Evolutionary conservation across 2,113 vertebrate species (phyloP).

Genomic region (Scomber japonicus): DNA sequence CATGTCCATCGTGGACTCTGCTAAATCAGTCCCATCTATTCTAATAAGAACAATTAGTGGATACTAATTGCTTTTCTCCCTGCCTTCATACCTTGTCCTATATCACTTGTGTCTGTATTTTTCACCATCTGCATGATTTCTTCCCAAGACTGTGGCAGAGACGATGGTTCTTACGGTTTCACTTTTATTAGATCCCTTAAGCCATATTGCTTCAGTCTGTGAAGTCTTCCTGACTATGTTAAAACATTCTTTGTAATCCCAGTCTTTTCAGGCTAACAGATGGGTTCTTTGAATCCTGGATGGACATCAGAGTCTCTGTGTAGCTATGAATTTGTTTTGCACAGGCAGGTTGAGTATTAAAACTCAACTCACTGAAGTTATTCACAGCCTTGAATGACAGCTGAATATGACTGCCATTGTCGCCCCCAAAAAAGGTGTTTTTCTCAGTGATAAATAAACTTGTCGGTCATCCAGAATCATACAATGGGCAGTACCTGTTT

Average conservation of each 20-base stretch:
- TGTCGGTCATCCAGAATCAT: neutral
- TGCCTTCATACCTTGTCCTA: slow-evolving; percentile 38
- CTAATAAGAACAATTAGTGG: slow-evolving; percentile 79
- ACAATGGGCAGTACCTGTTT: neutral
- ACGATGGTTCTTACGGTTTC: slow-evolving; percentile 35
- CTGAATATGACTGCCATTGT: neutral
- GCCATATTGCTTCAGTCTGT: slow-evolving; percentile 19
- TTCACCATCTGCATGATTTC: slow-evolving; percentile 26
- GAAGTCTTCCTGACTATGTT: slow-evolving; percentile 2
- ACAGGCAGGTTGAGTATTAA: neutral
- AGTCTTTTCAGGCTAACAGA: slow-evolving; percentile 47
- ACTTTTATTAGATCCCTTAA: slow-evolving; percentile 33
- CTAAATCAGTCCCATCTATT: slow-evolving; percentile 47
- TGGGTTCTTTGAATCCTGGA: slow-evolving; percentile 50
- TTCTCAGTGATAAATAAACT: neutral
- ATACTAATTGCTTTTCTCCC: slow-evolving; percentile 74
- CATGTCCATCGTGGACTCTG: slow-evolving; percentile 36
- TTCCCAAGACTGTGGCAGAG: neutral
- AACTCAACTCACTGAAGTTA: no score
- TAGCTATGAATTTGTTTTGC: slow-evolving; percentile 8
- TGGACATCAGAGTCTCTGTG: slow-evolving; percentile 31
- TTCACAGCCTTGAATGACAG: neutral
- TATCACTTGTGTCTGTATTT: slow-evolving; percentile 22
- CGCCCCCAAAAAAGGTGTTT: neutral
- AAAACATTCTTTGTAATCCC: slow-evolving; percentile 16